A percentile compares a stretch with the other conserved stretches of the same genome.
Evolutionary conservation across 2,888 invertebrate genomes (phyloP).

Genomic region (Mythimna ferrago): DNA sequence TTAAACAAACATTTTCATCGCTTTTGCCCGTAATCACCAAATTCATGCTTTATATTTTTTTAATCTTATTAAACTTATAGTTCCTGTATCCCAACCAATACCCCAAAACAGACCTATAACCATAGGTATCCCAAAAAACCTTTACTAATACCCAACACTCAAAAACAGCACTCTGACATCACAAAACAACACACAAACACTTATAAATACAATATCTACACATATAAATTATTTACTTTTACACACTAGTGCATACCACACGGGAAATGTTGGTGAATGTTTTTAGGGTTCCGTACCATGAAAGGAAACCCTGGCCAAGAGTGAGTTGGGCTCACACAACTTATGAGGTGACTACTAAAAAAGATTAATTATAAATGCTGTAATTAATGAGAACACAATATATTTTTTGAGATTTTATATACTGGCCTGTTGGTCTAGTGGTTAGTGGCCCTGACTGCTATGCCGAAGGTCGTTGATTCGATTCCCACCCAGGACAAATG

Average conservation of each 20-base stretch:
- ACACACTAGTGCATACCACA: slow-evolving; percentile 32
- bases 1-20: neutral
- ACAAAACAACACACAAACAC: slow-evolving; percentile 48
- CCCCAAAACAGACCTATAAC: neutral
- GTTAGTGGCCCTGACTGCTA: too few relatives aligned
- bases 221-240: slow-evolving; percentile 24
- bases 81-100: neutral
- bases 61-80: neutral
- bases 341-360: neutral
- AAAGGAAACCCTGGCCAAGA: neutral
- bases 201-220: slow-evolving; percentile 35
- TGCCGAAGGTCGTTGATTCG: too few relatives aligned
- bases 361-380: neutral
- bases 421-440: too few relatives aligned
- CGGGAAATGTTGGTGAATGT: neutral
- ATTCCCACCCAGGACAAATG: too few relatives aligned
- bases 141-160: slow-evolving; percentile 18
- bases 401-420: too few relatives aligned
- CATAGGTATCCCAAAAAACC: neutral
- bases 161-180: slow-evolving; percentile 45
- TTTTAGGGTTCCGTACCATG: slow-evolving; percentile 5
- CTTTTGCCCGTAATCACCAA: slow-evolving; percentile 10
- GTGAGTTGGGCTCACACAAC: neutral
- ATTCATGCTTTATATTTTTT: neutral
- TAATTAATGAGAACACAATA: neutral